Base-by-base conservation (phyloP, 2,113 vertebrate genomes). In the Sinocyclocheilus grahami region DNA sequence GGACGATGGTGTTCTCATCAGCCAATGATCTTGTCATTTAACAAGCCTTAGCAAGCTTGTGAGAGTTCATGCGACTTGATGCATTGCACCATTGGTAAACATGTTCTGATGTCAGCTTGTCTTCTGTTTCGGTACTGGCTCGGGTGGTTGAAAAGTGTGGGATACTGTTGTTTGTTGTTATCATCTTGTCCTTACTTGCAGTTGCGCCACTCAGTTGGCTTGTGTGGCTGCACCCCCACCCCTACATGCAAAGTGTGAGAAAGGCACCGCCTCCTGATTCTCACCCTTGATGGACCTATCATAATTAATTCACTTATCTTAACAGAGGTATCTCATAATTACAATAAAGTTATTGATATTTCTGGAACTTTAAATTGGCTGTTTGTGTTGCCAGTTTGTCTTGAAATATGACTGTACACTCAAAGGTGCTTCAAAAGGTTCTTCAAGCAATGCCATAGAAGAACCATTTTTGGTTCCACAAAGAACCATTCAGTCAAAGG, bases 181-280 rank as follows among this genome's bases (percentile, higher is more conserved):
- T 81, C 87, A 84, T 91, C 87, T 39, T 90, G 86, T 87, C 86
- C 87, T 88, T 89, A 87, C 91, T 91, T 92, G 92, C 86, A 87
- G 82, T 71, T 86, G 85, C 87, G 86, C 81, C 87, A 91, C 83
- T 82, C 82, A 86, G 80, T 90, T 89, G 90, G 82, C 86, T 46
- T 63, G 90, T 91, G 90, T 91, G 91, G 92, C 93, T 93, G 92
- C 91, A 88, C 77, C 87, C 86, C 85, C 20, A 80, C 78, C 48
- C 22, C 77, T 42, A 27, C 76, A 85, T 46, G 65, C 37, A 82
- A 78, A 85, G 91, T 95, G 95, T 95, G 95, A 95, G 95, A 95
- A 95, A 91, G 91, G 88, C 90, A 91, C 92, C 80, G 82, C 87
- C 90, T 91, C 89, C 89, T 91, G 90, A 93, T 95, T 95, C 95